These are phyloP conservation scores for Psilopogon haemacephalus DNA, from an alignment of 2,113 vertebrate genomes.

Conservation along the genomic window DNA sequence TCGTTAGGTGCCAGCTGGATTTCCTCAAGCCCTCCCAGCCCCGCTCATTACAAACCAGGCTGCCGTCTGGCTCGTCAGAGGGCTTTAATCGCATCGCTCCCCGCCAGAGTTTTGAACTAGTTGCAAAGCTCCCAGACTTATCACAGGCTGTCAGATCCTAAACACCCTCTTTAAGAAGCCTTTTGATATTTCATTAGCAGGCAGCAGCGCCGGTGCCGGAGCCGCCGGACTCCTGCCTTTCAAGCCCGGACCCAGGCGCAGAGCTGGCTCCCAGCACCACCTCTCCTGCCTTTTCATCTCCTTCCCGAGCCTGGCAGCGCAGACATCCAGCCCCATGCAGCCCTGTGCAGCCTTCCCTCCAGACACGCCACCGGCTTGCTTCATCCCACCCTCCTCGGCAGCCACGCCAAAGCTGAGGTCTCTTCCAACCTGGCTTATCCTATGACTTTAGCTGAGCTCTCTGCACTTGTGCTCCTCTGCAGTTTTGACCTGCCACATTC, in stretches of 20 bases:
- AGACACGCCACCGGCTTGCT: accelerated
- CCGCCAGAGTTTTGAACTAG: background rate
- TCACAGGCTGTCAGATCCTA: constrained; percentile 9
- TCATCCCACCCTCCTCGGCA: background rate
- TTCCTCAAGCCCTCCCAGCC: constrained; percentile 30
- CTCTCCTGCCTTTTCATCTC: background rate
- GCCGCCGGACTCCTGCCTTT: background rate
- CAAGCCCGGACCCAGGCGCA: background rate
- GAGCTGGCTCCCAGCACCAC: background rate
- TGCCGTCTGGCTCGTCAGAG: constrained; percentile 40
- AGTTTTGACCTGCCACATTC: too few relatives aligned
- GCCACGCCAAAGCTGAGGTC: too few relatives aligned
- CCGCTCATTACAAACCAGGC: constrained; percentile 20
- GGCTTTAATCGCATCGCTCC: background rate
- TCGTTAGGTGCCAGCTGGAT: constrained; percentile 18
- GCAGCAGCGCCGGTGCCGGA: background rate
- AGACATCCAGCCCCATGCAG: accelerated
- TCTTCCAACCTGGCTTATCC: too few relatives aligned
- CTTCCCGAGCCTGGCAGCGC: background rate
- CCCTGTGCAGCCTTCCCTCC: background rate
- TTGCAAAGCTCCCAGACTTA: background rate
- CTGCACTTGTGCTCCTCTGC: too few relatives aligned
- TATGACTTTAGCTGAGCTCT: too few relatives aligned
- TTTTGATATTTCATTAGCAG: background rate
- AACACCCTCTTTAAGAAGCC: background rate